Conservation (phyloP, 92 coral and sea anemone species). For the Montipora capitata region DNA sequence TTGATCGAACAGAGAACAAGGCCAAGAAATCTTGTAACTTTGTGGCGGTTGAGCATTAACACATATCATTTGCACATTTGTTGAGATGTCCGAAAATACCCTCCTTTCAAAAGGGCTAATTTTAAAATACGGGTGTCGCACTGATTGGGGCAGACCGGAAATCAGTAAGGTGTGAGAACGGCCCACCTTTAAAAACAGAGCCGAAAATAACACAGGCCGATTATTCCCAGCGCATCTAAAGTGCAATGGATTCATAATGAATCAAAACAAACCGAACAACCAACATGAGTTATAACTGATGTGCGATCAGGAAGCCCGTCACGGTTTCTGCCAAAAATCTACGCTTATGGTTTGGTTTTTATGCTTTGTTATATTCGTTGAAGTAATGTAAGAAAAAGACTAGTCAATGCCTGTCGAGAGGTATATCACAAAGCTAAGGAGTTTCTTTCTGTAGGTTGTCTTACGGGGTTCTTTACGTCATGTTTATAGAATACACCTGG, state of each 20-base stretch:
- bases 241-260: slow-evolving; percentile 26
- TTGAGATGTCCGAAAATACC: slow-evolving; percentile 13
- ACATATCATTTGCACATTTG: slow-evolving; percentile 25
- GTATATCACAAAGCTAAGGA: no score
- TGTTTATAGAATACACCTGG: no score
- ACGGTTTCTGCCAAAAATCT: no score
- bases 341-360: no score
- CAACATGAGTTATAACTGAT: not conserved
- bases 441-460: no score
- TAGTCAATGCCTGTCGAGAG: no score
- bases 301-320: not conserved
- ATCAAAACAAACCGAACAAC: slow-evolving; percentile 33
- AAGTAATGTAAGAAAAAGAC: no score
- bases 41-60: not conserved
- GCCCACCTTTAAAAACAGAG: not conserved
- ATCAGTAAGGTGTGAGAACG: not conserved
- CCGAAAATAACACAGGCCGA: not conserved
- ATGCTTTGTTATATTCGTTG: no score
- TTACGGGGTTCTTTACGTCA: no score
- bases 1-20: slow-evolving; percentile 30
- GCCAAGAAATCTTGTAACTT: slow-evolving; percentile 4
- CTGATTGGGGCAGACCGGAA: not conserved
- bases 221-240: slow-evolving; percentile 11
- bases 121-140: slow-evolving; percentile 19
- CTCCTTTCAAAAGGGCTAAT: slow-evolving; percentile 12